phyloP scores from a whole-genome alignment of 1,140 invertebrate species.

The Drosophila quadrilineata region DNA sequence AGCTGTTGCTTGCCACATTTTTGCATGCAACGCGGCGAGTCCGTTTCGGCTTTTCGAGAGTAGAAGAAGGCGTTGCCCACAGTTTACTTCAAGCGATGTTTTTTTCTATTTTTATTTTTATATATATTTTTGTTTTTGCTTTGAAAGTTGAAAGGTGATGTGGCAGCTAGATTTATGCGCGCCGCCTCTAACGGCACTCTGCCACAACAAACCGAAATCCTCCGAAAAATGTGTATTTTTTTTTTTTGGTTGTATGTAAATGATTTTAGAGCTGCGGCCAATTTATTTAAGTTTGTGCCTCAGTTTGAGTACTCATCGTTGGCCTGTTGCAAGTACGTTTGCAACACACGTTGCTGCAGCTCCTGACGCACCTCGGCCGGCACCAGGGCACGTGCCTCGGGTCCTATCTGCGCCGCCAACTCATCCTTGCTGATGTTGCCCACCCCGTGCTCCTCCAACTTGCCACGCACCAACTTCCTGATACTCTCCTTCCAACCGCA shows the following conservation, averaged over 20 bases:
- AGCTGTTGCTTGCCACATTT: slow-evolving; percentile 58
- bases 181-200: slow-evolving; percentile 8
- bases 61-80: slow-evolving; percentile 63
- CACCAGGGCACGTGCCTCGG: background rate
- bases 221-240: too few species aligned
- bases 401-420: background rate
- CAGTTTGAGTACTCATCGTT: background rate
- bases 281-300: background rate
- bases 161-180: slow-evolving; percentile 33
- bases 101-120: too few species aligned
- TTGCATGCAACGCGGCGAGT: slow-evolving; percentile 69
- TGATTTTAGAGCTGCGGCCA: too few species aligned
- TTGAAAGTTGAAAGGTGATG: slow-evolving; percentile 44
- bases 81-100: slow-evolving; percentile 53
- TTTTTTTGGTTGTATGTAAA: too few species aligned
- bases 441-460: background rate
- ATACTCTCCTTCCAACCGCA: background rate
- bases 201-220: too few species aligned
- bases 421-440: background rate
- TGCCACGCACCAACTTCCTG: background rate
- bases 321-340: background rate
- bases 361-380: background rate
- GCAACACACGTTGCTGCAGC: background rate
- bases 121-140: slow-evolving; percentile 25
- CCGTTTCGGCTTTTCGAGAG: slow-evolving; percentile 48